Percentiles rank a stretch among this genome's conserved stretches.
Conservation (phyloP, 1,140 invertebrate species). For the Coptotermes formosanus region DNA sequence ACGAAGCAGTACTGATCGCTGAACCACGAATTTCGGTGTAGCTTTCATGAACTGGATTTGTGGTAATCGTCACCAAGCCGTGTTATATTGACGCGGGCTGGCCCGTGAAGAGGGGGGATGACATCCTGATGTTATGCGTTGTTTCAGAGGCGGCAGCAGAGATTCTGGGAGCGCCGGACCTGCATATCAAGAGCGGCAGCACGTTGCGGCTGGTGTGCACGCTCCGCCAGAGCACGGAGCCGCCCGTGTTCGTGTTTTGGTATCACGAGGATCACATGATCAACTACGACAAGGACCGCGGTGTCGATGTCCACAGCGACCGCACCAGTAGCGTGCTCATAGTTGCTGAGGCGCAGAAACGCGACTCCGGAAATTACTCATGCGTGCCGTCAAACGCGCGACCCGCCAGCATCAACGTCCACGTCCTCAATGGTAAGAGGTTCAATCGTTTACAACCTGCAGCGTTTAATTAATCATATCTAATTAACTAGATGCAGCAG, state of each 20-base stretch:
- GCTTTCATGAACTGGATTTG: no score
- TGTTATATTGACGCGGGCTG: no score
- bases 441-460: neutral
- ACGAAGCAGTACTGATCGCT: no score
- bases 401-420: constrained; percentile 56
- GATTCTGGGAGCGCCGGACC: constrained; percentile 71
- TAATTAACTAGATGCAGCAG: neutral
- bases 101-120: neutral
- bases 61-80: no score
- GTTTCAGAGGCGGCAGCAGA: constrained; percentile 68
- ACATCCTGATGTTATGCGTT: neutral
- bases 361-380: constrained; percentile 60
- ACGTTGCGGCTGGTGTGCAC: constrained; percentile 69
- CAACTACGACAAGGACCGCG: constrained; percentile 65
- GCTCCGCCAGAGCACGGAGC: constrained; percentile 67
- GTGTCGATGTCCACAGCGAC: constrained; percentile 42
- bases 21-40: no score
- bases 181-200: constrained; percentile 72
- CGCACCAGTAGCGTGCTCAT: constrained; percentile 43
- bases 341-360: constrained; percentile 43
- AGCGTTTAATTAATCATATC: neutral
- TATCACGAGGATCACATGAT: constrained; percentile 72
- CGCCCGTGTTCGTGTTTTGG: constrained; percentile 78
- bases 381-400: constrained; percentile 58
- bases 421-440: constrained; percentile 51